Evolutionary conservation across 2,888 invertebrate genomes (phyloP), one percentile per base, ranked within the genome.

Genomic region (Drosophila heteroneura): DNA sequence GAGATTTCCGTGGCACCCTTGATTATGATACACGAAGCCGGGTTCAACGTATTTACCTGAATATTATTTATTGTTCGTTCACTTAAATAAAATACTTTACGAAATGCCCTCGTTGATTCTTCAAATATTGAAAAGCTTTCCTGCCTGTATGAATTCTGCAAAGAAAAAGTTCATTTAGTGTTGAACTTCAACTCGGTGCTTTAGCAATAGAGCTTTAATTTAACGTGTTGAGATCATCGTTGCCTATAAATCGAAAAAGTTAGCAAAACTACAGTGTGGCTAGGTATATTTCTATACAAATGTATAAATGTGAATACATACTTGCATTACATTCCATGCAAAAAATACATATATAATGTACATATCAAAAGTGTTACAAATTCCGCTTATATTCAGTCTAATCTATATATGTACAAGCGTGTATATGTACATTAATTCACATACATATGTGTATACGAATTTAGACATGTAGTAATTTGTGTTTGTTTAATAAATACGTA

Each of bases 161-260:
- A 76, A 70, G 67, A 78, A 78, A 80, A 77, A 78, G 74, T 83
- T 85, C 70, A 73, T 82, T 84, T 79, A 85, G 85, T 84, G 82
- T 79, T 79, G 61, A 74, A 83, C 73, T 76, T 79, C 73, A 71
- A 77, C 82, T 83, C 77, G 77, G 86, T 81, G 86, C 79, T 75
- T 81, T 70, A 85, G 75, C 78, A 70, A 80, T 70, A 70, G 67
- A 84, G 81, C 83, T 81, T 77, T 72, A 53, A 72, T 71, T 70
- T 51, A 66, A 76, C 79, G 70, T 82, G 78, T 82, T 81, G 80
- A 82, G 85, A 85, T 83, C 83, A 83, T 82, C 83, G 61, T 63
- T 73, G 68, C 35, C 58, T 60, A 54, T 22, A 44, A 22, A 44
- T 33, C 47, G 47, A 58, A 58, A 58, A 75, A 71, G 60, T 71